Percentiles rank a stretch among this genome's conserved stretches.
Evolutionary conservation across 2,113 vertebrate genomes (phyloP).

Genomic region (Microtus oregoni): DNA sequence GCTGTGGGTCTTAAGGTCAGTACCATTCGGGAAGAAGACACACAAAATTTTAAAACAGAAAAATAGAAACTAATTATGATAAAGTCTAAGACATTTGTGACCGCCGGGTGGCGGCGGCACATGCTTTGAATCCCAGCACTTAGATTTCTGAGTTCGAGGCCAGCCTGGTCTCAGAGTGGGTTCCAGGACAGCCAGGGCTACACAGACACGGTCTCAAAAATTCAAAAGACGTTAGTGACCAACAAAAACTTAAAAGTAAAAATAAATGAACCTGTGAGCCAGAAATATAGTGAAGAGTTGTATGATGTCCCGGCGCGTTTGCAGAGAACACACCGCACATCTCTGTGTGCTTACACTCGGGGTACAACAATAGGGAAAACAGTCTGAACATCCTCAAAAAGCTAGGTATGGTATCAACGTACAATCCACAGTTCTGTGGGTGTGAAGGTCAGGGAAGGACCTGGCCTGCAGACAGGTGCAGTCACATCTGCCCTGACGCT

Average conservation of each 20-base stretch:
- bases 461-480: neutral
- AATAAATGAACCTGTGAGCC: neutral
- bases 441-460: neutral
- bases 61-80: neutral
- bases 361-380: neutral
- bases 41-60: neutral
- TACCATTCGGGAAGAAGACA: neutral
- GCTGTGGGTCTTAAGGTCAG: neutral
- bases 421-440: neutral
- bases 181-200: neutral
- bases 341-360: neutral
- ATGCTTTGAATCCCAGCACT: neutral
- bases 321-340: neutral
- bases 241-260: neutral
- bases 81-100: neutral
- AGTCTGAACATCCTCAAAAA: neutral
- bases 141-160: neutral
- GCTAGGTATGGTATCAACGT: neutral
- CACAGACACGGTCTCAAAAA: neutral
- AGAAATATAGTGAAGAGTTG: neutral
- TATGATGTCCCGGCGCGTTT: neutral
- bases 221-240: neutral
- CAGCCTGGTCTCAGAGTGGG: neutral
- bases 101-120: neutral
- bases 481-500: neutral